Evolutionary conservation across 1,140 invertebrate genomes (phyloP).

Genomic region (Danaus melanippus): DNA sequence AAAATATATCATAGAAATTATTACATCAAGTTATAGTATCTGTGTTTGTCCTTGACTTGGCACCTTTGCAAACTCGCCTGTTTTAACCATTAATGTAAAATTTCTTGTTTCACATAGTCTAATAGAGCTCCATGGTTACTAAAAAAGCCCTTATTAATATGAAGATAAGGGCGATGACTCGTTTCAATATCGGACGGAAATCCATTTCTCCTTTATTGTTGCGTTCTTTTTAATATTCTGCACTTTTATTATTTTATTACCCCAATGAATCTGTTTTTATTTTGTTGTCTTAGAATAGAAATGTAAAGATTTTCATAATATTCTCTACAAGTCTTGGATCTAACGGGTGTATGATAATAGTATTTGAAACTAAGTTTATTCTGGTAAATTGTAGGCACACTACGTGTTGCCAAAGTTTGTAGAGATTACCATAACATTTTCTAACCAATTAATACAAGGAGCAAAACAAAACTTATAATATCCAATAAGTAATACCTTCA

Average conservation of each 20-base stretch:
- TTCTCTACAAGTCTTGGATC: too few species aligned
- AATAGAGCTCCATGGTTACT: too few species aligned
- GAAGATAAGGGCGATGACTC: not conserved
- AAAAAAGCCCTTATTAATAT: too few species aligned
- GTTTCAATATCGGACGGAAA: not conserved
- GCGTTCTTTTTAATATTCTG: constrained; percentile 7
- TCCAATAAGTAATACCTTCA: too few species aligned
- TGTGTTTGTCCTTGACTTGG: constrained; percentile 16
- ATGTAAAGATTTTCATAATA: too few species aligned
- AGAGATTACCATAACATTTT: too few species aligned
- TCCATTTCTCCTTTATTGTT: constrained; percentile 8
- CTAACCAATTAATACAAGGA: too few species aligned
- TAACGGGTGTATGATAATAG: too few species aligned
- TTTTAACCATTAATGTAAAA: constrained; percentile 23
- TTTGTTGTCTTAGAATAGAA: not conserved
- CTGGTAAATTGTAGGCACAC: too few species aligned
- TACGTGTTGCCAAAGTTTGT: too few species aligned
- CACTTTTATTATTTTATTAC: constrained; percentile 13
- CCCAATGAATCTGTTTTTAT: constrained; percentile 3
- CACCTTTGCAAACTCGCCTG: constrained; percentile 15
- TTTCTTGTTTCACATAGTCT: constrained; percentile 8
- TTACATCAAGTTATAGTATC: constrained; percentile 22
- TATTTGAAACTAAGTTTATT: too few species aligned
- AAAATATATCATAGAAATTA: constrained; percentile 16
- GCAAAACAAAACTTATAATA: too few species aligned